phyloP scores from a whole-genome alignment of 2,888 invertebrate genomes.

The Cosmia trapezina region DNA sequence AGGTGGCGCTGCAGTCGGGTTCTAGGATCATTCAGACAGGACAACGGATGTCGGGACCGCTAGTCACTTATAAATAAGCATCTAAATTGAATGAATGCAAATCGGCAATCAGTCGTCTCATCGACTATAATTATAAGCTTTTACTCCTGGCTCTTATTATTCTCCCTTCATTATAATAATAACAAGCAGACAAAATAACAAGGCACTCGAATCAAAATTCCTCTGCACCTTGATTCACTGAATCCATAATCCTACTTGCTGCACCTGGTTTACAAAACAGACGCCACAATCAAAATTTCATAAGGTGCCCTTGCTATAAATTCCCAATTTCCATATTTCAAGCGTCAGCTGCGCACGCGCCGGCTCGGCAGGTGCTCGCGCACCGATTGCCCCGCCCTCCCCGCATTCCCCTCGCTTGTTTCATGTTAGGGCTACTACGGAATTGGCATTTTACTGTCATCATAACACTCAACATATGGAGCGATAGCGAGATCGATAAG shows the following conservation, averaged over 20 bases:
- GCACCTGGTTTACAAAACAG: slow-evolving; percentile 42
- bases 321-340: slow-evolving; percentile 71
- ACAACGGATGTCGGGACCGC: no score
- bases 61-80: no score
- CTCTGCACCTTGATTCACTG: slow-evolving; percentile 17
- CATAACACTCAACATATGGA: slow-evolving; percentile 10
- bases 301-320: slow-evolving; percentile 63
- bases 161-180: not conserved
- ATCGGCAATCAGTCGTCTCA: not conserved
- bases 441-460: slow-evolving; percentile 34
- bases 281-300: slow-evolving; percentile 48
- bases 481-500: not conserved
- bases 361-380: slow-evolving; percentile 70
- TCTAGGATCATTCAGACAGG: no score
- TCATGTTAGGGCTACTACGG: slow-evolving; percentile 60
- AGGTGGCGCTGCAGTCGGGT: no score
- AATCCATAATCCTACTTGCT: slow-evolving; percentile 9
- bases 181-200: not conserved
- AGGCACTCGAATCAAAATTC: slow-evolving; percentile 16
- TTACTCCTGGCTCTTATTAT: not conserved
- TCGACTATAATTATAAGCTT: not conserved
- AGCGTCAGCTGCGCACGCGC: slow-evolving; percentile 74
- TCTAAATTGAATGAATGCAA: not conserved
- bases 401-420: slow-evolving; percentile 45
- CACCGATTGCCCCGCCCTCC: slow-evolving; percentile 61